Percentiles rank a stretch among this genome's conserved stretches.
phyloP scores from a whole-genome alignment of 2,797 vertebrate species.

The Cygnus olor region DNA sequence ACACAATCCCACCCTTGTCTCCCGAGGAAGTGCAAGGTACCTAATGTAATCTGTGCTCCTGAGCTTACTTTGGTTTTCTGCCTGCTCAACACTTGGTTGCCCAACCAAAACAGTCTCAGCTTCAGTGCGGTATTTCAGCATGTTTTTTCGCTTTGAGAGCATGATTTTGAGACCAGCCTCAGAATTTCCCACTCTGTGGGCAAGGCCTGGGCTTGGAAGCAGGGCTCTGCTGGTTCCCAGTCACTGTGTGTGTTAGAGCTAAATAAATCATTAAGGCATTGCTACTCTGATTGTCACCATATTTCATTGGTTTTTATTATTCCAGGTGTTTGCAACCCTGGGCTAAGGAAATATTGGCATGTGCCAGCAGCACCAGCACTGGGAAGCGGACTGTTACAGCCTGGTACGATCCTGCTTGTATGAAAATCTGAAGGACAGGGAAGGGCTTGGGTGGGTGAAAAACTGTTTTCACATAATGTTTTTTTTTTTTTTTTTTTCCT shows the following conservation, averaged over 20 bases:
- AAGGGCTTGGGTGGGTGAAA: not conserved
- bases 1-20: not conserved
- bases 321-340: not conserved
- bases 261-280: not conserved
- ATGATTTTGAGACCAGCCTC: not conserved
- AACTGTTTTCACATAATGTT: not conserved
- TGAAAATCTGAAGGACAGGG: not conserved
- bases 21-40: not conserved
- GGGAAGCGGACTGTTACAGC: not conserved
- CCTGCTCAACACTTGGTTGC: not conserved
- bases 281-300: not conserved
- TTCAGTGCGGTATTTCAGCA: not conserved
- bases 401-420: not conserved
- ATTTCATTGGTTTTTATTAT: not conserved
- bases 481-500: fast-evolving
- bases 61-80: not conserved
- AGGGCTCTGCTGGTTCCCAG: no score
- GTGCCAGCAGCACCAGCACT: not conserved
- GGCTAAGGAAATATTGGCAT: not conserved
- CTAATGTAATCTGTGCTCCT: not conserved
- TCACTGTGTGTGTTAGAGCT: not conserved
- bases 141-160: not conserved
- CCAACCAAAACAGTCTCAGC: not conserved
- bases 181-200: not conserved
- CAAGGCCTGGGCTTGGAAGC: not conserved